These are phyloP conservation scores for Lepus timidus DNA, from an alignment of 2,113 vertebrate species.

Conservation along the genomic window DNA sequence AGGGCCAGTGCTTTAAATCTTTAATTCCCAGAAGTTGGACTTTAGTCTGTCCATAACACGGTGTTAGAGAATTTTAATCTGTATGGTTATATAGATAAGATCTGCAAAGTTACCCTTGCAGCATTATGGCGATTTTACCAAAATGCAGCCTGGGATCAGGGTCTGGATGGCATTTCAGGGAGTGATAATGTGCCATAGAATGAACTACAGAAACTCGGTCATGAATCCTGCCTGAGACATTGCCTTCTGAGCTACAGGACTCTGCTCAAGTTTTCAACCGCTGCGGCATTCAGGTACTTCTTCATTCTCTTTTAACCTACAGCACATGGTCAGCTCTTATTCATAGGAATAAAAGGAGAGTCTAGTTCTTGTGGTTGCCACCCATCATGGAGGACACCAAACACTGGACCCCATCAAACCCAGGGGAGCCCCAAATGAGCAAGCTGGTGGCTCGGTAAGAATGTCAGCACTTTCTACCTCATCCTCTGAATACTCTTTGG, in stretches of 20 bases:
- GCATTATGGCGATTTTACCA: neutral
- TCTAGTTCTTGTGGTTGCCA: neutral
- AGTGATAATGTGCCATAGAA: neutral
- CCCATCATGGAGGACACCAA: neutral
- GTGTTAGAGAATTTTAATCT: neutral
- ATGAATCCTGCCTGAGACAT: neutral
- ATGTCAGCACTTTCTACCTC: neutral
- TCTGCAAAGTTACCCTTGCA: neutral
- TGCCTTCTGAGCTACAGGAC: neutral
- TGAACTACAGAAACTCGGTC: neutral
- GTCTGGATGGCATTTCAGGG: neutral
- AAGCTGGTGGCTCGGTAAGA: neutral
- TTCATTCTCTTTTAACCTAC: constrained; percentile 42
- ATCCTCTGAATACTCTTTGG: neutral
- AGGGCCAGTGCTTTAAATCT: neutral
- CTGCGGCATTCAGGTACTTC: constrained; percentile 22
- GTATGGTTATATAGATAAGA: neutral
- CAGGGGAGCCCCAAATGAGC: neutral
- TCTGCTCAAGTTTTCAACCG: constrained; percentile 1
- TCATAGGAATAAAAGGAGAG: neutral
- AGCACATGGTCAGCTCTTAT: neutral
- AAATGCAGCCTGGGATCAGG: neutral
- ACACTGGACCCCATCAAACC: neutral
- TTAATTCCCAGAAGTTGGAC: neutral
- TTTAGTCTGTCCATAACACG: neutral